A percentile compares a stretch with the other conserved stretches of the same genome.
These are phyloP conservation scores for Cactoblastis cactorum DNA, from an alignment of 2,888 invertebrate species.

Conservation along the genomic window DNA sequence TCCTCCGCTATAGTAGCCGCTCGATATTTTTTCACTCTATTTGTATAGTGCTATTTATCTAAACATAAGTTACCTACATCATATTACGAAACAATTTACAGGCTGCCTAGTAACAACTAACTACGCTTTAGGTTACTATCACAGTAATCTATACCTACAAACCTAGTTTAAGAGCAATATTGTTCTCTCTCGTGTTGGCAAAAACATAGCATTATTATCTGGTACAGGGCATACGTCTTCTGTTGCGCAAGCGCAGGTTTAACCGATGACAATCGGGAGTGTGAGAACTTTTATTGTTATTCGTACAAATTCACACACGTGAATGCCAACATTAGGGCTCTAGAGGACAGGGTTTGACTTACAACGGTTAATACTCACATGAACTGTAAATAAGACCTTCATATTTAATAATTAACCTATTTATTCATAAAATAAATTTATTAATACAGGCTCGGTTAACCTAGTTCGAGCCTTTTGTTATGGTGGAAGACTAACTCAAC, in stretches of 20 bases:
- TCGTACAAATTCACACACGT: constrained; percentile 57
- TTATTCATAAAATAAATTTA: too few relatives aligned
- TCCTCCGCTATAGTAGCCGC: too few relatives aligned
- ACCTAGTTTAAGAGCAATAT: constrained; percentile 52
- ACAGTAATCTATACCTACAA: constrained; percentile 37
- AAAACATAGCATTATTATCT: constrained; percentile 72
- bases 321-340: constrained; percentile 53
- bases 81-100: neutral
- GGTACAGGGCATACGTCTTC: constrained; percentile 56
- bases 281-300: constrained; percentile 65
- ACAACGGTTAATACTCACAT: neutral
- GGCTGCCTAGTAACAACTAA: neutral
- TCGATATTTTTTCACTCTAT: too few relatives aligned
- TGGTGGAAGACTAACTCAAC: too few relatives aligned
- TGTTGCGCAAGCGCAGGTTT: constrained; percentile 70
- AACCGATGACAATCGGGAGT: constrained; percentile 66
- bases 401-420: too few relatives aligned
- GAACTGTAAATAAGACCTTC: too few relatives aligned
- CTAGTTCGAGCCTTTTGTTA: too few relatives aligned
- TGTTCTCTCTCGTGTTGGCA: constrained; percentile 63
- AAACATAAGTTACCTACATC: too few relatives aligned
- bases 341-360: neutral
- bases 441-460: too few relatives aligned
- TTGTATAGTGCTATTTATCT: too few relatives aligned
- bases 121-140: neutral